Base-by-base conservation (phyloP, 1,140 invertebrate genomes). In the Pseudomyrmex cubaensis region DNA sequence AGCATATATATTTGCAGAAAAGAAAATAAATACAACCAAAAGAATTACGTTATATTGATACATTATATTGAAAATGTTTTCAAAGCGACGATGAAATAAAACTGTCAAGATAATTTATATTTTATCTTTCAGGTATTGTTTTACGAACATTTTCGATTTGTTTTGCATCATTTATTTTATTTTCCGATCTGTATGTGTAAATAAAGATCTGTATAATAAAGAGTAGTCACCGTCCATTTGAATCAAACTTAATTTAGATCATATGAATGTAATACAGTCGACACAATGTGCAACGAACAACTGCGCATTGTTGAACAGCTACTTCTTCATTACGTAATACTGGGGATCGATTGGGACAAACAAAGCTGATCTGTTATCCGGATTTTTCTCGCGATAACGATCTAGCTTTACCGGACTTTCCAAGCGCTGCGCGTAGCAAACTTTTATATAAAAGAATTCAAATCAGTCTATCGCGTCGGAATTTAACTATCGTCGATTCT, bases 391-490 rank as follows among this genome's bases (percentile, higher is more conserved):
- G n/a, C 82, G 75, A 78, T 46, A 69, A 63, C 17, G 62, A 87
- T 87, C 70, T 44, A 50, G 74, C 82, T 87, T 84, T 87, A 87
- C 70, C 56, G 62, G 20, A 66, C 67, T 52, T 52, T n/a, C 46
- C 69, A 61, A 0, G 35, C 35, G 17, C 59, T 82, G 69, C 12
- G 66, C 35, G 35, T 35, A 35, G 69, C 63, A 59, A 88, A 88
- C 61, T 88, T 88, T 85, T 54, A 70, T 35, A 35, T 85, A 88
- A 88, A 88, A 88, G 87, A 88, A 88, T 88, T 88, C 77, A 88
- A 88, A 88, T 88, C 85, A 88, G 83, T 76, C 77, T 86, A 87
- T 56, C 83, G 56, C 66, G 72, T 78, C 61, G 83, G 86, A 88
- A 88, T 88, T 88, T 88, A 87, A 87, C 87, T 82, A 87, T 85